Evolutionary conservation across 53 echinoderm and acorn worm genomes (phyloP).

Genomic region (Holothuria leucospilota): DNA sequence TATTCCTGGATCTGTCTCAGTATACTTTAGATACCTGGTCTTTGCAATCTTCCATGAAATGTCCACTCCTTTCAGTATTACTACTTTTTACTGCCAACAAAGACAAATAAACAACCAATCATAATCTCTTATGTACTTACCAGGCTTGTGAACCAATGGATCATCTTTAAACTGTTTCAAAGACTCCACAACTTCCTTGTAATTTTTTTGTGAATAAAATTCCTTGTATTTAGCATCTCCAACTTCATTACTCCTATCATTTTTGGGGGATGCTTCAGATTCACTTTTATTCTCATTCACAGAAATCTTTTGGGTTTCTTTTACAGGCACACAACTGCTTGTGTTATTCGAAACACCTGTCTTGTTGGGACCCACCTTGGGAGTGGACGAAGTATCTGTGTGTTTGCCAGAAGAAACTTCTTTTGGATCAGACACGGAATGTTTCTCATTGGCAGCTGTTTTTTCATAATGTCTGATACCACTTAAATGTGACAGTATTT

Average conservation of each 20-base stretch:
- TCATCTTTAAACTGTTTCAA: conserved; percentile 78
- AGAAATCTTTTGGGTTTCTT: background rate
- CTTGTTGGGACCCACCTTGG: too few species aligned
- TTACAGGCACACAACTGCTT: background rate
- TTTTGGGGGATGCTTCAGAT: background rate
- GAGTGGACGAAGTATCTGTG: too few species aligned
- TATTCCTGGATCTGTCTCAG: too few species aligned
- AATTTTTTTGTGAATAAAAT: conserved; percentile 52
- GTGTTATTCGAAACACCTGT: too few species aligned
- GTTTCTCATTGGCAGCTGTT: conserved; percentile 1
- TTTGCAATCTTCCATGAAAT: too few species aligned
- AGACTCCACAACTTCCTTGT: background rate
- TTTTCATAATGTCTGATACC: conserved; percentile 91
- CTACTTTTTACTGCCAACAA: too few species aligned
- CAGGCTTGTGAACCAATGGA: conserved; percentile 88
- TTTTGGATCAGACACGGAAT: too few species aligned
- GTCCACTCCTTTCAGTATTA: too few species aligned
- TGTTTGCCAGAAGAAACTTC: too few species aligned
- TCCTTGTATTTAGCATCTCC: conserved; percentile 60
- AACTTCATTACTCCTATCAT: conserved; percentile 31
- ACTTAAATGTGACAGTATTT: conserved; percentile 83
- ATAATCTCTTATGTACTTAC: conserved; percentile 35
- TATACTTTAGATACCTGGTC: too few species aligned
- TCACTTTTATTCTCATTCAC: background rate
- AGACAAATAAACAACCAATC: too few species aligned